Evolutionary conservation across 2,797 vertebrate genomes (phyloP).

Genomic region (Fistularia commersonii): DNA sequence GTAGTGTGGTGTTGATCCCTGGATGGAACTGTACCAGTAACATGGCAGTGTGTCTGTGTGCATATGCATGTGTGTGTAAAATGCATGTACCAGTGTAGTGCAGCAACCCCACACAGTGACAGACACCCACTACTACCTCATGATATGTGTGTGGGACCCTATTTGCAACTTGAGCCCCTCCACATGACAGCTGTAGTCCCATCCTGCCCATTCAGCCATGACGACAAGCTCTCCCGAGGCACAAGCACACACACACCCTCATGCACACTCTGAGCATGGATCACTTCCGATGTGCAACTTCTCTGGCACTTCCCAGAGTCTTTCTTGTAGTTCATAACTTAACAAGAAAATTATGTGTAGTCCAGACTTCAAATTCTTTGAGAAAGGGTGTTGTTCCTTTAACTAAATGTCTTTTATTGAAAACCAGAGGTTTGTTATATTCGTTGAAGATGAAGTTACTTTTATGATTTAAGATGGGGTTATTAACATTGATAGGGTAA

Average conservation of each 20-base stretch:
- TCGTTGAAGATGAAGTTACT: too few species aligned
- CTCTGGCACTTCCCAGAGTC: conserved; percentile 48
- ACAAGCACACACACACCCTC: conserved; percentile 3
- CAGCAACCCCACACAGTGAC: conserved; percentile 26
- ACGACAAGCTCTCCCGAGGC: conserved; percentile 41
- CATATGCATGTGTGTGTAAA: conserved; percentile 45
- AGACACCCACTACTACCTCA: conserved; percentile 38
- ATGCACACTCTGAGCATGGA: conserved; percentile 17
- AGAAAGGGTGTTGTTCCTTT: conserved; percentile 9
- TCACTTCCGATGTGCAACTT: conserved; percentile 45
- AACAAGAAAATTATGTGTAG: conserved; percentile 45
- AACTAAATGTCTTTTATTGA: too few species aligned
- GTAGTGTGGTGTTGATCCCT: conserved; percentile 10
- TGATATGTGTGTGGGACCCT: conserved; percentile 30
- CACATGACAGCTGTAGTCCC: conserved; percentile 48
- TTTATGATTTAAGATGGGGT: too few species aligned
- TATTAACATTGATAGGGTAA: too few species aligned
- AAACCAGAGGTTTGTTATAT: too few species aligned
- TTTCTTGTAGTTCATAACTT: conserved; percentile 41
- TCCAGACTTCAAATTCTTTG: conserved; percentile 44
- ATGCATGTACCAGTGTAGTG: conserved; percentile 17
- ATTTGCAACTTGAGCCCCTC: conserved; percentile 51
- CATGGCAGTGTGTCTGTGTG: conserved; percentile 43
- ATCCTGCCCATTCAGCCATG: conserved; percentile 53
- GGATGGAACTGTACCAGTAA: conserved; percentile 6